A percentile compares a stretch with the other conserved stretches of the same genome.
Evolutionary conservation across 2,888 invertebrate species (phyloP).

Genomic region (Nymphalis urticae): DNA sequence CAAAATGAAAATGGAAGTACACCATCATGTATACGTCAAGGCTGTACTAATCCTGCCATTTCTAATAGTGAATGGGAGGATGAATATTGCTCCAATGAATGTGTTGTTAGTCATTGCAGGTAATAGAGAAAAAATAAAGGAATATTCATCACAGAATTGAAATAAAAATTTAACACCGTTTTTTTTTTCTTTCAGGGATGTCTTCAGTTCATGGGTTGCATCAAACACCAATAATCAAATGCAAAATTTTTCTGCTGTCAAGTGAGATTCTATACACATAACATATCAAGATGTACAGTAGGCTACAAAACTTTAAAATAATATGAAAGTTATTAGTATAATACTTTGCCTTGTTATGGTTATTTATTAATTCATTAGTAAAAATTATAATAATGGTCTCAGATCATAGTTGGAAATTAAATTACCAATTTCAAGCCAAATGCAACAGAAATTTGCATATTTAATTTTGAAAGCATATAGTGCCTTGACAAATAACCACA

Average conservation of each 20-base stretch:
- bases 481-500: constrained; percentile 34
- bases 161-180: background rate
- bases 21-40: constrained; percentile 90
- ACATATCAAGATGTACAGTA: constrained; percentile 42
- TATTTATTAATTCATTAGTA: constrained; percentile 39
- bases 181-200: constrained; percentile 86
- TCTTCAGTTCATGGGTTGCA: constrained; percentile 94
- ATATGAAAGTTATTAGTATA: constrained; percentile 27
- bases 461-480: constrained; percentile 30
- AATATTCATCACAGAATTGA: background rate
- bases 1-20: constrained; percentile 73
- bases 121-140: constrained; percentile 43
- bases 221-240: constrained; percentile 91
- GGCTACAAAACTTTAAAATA: constrained; percentile 17
- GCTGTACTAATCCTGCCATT: constrained; percentile 94
- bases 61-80: constrained; percentile 97
- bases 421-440: constrained; percentile 7
- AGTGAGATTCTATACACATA: constrained; percentile 73
- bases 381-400: constrained; percentile 22
- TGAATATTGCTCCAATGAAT: constrained; percentile 98
- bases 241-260: constrained; percentile 90
- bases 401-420: constrained; percentile 9
- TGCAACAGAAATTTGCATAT: constrained; percentile 5
- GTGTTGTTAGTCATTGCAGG: constrained; percentile 97
- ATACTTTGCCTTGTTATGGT: constrained; percentile 38